These are phyloP conservation scores for Vulpes vulpes DNA, from an alignment of 2,113 vertebrate species.

Conservation along the genomic window DNA sequence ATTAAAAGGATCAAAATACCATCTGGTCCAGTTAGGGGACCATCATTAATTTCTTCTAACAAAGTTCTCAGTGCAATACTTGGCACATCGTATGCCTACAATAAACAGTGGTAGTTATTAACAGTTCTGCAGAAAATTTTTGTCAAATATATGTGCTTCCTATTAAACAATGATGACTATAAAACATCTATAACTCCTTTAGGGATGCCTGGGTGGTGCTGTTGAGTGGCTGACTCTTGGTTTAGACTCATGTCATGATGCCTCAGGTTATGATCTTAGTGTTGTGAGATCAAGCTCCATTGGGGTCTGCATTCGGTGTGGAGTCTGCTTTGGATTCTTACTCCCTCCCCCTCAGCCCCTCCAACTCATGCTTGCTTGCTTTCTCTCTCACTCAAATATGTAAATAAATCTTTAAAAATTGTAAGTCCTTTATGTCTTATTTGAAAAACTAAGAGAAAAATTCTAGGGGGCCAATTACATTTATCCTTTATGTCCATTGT, in stretches of 20 bases:
- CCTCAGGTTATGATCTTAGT: background rate
- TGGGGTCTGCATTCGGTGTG: background rate
- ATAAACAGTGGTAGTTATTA: background rate
- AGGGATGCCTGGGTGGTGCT: background rate
- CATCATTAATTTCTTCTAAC: background rate
- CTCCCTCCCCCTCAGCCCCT: background rate
- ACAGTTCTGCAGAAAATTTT: background rate
- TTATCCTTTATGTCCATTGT: background rate
- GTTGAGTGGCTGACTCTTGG: background rate
- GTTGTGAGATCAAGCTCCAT: background rate
- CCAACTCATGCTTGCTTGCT: background rate
- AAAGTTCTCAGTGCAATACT: background rate
- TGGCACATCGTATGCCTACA: background rate
- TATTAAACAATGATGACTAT: background rate
- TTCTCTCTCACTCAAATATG: background rate
- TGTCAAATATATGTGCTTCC: background rate
- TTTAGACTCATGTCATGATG: background rate
- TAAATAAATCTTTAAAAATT: background rate
- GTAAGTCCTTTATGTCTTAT: background rate
- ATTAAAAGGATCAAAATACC: background rate
- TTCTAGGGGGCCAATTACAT: background rate
- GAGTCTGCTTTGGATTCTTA: background rate
- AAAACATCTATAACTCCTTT: background rate
- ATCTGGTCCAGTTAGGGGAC: background rate
- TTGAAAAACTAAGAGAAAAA: background rate